These are phyloP conservation scores for Tapirus indicus DNA, from an alignment of 2,797 vertebrate species.

Conservation along the genomic window DNA sequence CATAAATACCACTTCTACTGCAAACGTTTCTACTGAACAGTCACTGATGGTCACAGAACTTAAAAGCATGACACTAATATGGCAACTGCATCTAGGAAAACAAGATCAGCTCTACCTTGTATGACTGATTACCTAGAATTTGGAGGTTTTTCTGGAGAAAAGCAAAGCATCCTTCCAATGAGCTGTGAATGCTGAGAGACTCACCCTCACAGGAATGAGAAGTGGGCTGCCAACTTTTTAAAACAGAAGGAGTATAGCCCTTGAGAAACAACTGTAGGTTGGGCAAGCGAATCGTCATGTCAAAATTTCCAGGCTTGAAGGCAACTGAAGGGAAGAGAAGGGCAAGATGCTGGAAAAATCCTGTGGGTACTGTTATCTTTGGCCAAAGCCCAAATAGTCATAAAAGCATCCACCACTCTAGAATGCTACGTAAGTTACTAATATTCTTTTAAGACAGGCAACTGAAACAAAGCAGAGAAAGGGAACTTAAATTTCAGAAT, in stretches of 20 bases:
- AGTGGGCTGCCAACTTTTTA: not conserved
- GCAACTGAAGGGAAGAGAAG: not conserved
- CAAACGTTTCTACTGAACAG: not conserved
- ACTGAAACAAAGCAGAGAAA: not conserved
- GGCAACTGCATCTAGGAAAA: not conserved
- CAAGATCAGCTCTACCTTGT: not conserved
- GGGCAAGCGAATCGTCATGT: not conserved
- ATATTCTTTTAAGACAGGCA: conserved; percentile 15
- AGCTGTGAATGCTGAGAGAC: not conserved
- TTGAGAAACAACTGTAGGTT: conserved; percentile 8
- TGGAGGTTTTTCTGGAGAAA: not conserved
- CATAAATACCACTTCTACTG: not conserved
- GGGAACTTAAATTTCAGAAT: not conserved
- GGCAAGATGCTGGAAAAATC: not conserved
- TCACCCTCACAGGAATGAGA: not conserved
- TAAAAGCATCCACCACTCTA: not conserved
- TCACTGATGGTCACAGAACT: not conserved
- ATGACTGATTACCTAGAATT: not conserved
- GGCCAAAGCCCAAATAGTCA: conserved; percentile 25
- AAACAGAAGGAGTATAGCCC: not conserved
- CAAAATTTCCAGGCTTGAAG: conserved; percentile 47
- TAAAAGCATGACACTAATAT: not conserved
- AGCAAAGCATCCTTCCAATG: not conserved
- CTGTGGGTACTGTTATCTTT: not conserved
- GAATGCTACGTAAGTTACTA: not conserved